Evolutionary conservation across 2,888 invertebrate species (phyloP).

Genomic region (Thecophora atra): DNA sequence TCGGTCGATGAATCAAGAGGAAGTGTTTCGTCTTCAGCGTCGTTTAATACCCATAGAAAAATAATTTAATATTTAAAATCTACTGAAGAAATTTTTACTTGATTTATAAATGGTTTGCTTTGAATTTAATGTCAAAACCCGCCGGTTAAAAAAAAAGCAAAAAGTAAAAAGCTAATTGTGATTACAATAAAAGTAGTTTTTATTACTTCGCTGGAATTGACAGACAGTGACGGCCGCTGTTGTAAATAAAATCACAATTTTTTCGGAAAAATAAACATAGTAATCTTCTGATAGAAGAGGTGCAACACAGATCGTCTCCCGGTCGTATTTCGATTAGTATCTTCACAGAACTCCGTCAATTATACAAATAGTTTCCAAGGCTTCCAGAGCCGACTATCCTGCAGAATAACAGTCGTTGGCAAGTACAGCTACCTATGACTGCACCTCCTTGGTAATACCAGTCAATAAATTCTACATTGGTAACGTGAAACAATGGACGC

Average conservation of each 20-base stretch:
- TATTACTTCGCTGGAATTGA: constrained; percentile 38
- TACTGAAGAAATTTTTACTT: background rate
- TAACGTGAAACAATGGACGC: constrained; percentile 45
- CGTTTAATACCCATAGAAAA: constrained; percentile 4
- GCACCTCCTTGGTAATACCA: background rate
- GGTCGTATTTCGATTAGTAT: background rate
- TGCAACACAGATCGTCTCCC: background rate
- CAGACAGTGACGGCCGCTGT: background rate
- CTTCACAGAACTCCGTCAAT: background rate
- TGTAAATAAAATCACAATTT: constrained; percentile 13
- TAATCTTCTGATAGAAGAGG: constrained; percentile 4
- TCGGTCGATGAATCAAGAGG: constrained; percentile 11
- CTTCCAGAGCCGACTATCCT: background rate
- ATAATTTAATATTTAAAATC: background rate
- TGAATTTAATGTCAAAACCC: background rate
- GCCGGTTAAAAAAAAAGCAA: background rate
- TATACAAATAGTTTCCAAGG: background rate
- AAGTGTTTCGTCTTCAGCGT: constrained; percentile 14
- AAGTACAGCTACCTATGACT: too few relatives aligned
- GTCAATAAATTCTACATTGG: background rate
- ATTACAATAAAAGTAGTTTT: constrained; percentile 59
- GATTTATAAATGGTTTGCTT: background rate
- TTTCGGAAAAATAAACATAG: background rate
- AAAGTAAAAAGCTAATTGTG: constrained; percentile 46
- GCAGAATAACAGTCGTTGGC: too few relatives aligned